Base-by-base conservation (phyloP, 2,113 vertebrate species). In the Saguinus midas region DNA sequence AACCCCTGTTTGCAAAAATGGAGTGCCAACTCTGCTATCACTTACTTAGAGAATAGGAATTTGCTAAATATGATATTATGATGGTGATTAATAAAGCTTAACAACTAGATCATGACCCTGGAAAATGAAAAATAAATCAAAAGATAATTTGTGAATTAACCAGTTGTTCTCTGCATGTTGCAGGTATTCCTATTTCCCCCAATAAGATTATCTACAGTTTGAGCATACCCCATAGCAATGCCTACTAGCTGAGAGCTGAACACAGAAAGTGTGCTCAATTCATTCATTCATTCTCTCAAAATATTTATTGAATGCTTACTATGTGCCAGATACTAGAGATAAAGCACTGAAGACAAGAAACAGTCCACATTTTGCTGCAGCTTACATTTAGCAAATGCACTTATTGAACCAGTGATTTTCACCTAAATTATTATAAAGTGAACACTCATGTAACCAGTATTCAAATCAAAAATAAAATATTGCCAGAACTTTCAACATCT, bases 231-330 rank as follows among this genome's bases (percentile, higher is more conserved):
- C 32, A 37, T 32, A 90, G 52, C 75, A 92, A 16, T 1, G 66
- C 20, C 2, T 75, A 32, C 52, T 73, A 58, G 37, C 23, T 83
- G 29, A 87, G 66, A 37, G 14, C 6, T 90, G 11, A 87, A 66
- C 68, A 79, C 37, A 93, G 37, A 73, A 58, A 29, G 37, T 14
- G 3, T 83, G 9, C 21, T 91, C 32, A 45, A 18, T 81, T 57
- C 18, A 78, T 92, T 78, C 40, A 88, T 78, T 82, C 40, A 92
- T 17, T 35, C 37, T 75, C 87, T 76, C n/a, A n/a, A 89, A 95
- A 85, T 82, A 89, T 40, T 48, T 64, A 92, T 27, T 80, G 45
- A 48, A 20, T 40, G 55, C 16, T 73, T 32, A 82, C 2, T 87
- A 25, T 61, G 25, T 61, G 40, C 9, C 91, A 79, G 45, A 50